phyloP scores from a whole-genome alignment of 2,888 invertebrate genomes.

The Thymelicus sylvestris region DNA sequence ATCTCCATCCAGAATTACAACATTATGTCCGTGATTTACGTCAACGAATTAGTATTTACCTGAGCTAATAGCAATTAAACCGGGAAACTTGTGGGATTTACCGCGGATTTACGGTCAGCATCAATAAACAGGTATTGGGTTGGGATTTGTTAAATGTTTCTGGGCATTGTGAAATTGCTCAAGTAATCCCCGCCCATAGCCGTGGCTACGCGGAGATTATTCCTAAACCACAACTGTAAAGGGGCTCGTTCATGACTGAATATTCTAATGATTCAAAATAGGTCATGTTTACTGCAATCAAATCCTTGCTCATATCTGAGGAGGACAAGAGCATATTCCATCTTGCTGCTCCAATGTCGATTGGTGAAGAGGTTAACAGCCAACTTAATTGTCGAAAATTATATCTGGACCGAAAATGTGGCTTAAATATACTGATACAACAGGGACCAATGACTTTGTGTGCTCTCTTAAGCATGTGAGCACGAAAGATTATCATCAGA shows the following conservation, averaged over 20 bases:
- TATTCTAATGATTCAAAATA: too few species aligned
- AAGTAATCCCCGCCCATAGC: constrained; percentile 23
- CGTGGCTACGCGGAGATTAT: constrained; percentile 20
- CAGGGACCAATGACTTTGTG: too few species aligned
- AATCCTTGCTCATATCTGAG: too few species aligned
- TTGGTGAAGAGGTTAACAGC: too few species aligned
- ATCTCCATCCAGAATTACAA: background rate
- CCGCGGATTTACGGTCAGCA: constrained; percentile 29
- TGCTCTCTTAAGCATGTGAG: too few species aligned
- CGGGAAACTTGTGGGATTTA: constrained; percentile 20
- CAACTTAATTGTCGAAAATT: too few species aligned
- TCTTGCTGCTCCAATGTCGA: too few species aligned
- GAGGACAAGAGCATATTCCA: too few species aligned
- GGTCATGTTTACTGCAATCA: too few species aligned
- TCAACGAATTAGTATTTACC: constrained; percentile 3
- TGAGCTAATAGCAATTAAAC: constrained; percentile 30
- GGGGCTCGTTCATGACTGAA: background rate
- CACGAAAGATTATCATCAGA: too few species aligned
- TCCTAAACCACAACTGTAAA: constrained; percentile 7
- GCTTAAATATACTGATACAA: too few species aligned
- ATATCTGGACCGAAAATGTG: too few species aligned
- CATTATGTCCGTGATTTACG: constrained; percentile 12
- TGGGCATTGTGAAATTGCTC: constrained; percentile 21
- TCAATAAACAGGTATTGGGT: constrained; percentile 36
- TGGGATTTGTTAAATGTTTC: constrained; percentile 37